phyloP scores from a whole-genome alignment of 92 coral and sea anemone genomes.

The Parazoanthus swiftii region DNA sequence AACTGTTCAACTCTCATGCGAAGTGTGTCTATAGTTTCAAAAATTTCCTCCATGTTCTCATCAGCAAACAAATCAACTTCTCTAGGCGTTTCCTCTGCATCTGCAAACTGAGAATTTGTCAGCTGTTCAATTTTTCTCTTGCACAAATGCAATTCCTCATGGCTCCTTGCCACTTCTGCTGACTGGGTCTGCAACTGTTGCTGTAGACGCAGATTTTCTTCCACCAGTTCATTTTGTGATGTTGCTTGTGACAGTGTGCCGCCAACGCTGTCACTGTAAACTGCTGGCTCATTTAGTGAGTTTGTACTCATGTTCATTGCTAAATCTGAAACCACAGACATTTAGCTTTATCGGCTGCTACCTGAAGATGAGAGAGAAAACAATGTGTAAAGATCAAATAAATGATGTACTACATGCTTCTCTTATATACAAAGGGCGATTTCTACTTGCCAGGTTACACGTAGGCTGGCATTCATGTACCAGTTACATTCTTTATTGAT shows the following conservation, averaged over 20 bases:
- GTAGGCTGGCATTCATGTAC: too few relatives aligned
- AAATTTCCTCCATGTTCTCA: slow-evolving; percentile 90
- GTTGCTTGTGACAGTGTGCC: slow-evolving; percentile 2
- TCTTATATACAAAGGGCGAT: too few relatives aligned
- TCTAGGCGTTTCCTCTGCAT: slow-evolving; percentile 73
- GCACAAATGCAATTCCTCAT: slow-evolving; percentile 38
- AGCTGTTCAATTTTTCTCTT: slow-evolving; percentile 43
- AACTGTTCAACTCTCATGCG: slow-evolving; percentile 86
- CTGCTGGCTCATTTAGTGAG: not conserved
- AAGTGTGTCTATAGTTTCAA: slow-evolving; percentile 84
- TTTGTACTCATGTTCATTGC: slow-evolving; percentile 7
- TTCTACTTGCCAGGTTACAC: too few relatives aligned
- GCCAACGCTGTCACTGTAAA: not conserved
- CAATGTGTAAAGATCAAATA: not conserved
- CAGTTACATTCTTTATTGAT: too few relatives aligned
- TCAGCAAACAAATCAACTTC: slow-evolving; percentile 91
- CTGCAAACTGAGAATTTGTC: slow-evolving; percentile 39
- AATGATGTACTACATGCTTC: too few relatives aligned
- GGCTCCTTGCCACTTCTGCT: slow-evolving; percentile 39
- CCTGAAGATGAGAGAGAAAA: slow-evolving; percentile 3
- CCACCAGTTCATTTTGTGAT: slow-evolving; percentile 41
- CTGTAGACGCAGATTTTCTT: slow-evolving; percentile 31
- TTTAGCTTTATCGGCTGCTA: not conserved
- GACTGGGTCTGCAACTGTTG: slow-evolving; percentile 33
- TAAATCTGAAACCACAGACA: not conserved